Evolutionary conservation across 2,797 vertebrate species (phyloP).

Genomic region (Platalea minor): DNA sequence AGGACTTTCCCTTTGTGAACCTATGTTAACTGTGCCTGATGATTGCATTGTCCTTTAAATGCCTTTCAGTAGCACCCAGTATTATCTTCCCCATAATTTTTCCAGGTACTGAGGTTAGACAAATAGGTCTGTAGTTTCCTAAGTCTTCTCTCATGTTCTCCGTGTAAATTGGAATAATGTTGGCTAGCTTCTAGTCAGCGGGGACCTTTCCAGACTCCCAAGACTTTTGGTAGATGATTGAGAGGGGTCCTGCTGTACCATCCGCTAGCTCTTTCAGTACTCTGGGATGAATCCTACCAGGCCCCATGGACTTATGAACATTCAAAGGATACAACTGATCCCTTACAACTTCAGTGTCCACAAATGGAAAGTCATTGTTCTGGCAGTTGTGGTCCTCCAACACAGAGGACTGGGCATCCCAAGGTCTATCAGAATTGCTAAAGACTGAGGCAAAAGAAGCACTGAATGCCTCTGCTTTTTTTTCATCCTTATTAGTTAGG

Average conservation of each 20-base stretch:
- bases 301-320: background rate
- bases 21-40: too few species aligned
- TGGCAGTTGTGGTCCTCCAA: background rate
- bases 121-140: too few species aligned
- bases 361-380: background rate
- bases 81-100: too few species aligned
- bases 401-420: background rate
- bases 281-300: too few species aligned
- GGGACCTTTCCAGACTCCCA: background rate
- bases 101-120: too few species aligned
- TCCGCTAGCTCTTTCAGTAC: background rate
- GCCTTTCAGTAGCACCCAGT: too few species aligned
- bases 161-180: background rate
- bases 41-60: too few species aligned
- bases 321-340: background rate
- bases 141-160: background rate
- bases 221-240: background rate
- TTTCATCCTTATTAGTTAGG: background rate
- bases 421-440: background rate
- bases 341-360: background rate
- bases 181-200: background rate
- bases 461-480: background rate
- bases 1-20: too few species aligned
- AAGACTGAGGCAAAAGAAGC: background rate
- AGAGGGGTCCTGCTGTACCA: background rate